Evolutionary conservation across 2,113 vertebrate species (phyloP).

Genomic region (Cyanocitta stelleri): DNA sequence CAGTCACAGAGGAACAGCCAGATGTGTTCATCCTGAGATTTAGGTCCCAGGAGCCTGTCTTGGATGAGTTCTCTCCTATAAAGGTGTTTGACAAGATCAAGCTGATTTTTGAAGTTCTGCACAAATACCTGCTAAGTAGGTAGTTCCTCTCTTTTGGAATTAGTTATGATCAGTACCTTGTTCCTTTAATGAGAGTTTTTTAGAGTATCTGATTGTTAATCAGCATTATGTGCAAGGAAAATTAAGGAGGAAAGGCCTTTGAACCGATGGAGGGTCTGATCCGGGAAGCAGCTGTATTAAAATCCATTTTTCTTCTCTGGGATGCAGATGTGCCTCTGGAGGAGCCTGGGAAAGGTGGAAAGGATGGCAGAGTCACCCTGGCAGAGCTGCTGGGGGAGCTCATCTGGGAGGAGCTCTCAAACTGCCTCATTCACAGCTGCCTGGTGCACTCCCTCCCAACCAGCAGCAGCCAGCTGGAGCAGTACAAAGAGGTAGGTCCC

Average conservation of each 20-base stretch:
- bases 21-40: slow-evolving; percentile 72
- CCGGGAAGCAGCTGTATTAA: neutral
- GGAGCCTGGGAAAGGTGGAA: slow-evolving; percentile 52
- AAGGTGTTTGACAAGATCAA: slow-evolving; percentile 85
- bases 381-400: slow-evolving; percentile 81
- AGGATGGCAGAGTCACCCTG: slow-evolving; percentile 2
- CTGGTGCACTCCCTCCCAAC: slow-evolving; percentile 90
- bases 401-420: slow-evolving; percentile 90
- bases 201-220: neutral
- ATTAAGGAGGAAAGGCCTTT: neutral
- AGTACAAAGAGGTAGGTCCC: slow-evolving; percentile 82
- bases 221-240: neutral
- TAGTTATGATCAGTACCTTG: neutral
- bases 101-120: slow-evolving; percentile 80
- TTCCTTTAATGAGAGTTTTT: neutral
- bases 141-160: neutral
- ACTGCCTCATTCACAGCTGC: slow-evolving; percentile 89
- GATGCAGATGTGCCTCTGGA: slow-evolving; percentile 75
- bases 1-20: slow-evolving; percentile 69
- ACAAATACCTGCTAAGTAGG: slow-evolving; percentile 83
- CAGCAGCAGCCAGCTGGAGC: slow-evolving; percentile 87
- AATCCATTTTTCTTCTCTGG: neutral
- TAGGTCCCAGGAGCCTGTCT: slow-evolving; percentile 50
- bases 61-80: slow-evolving; percentile 75
- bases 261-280: neutral